These are phyloP conservation scores for Iselma pallidipennis DNA, from an alignment of 2,888 invertebrate species.

Conservation along the genomic window DNA sequence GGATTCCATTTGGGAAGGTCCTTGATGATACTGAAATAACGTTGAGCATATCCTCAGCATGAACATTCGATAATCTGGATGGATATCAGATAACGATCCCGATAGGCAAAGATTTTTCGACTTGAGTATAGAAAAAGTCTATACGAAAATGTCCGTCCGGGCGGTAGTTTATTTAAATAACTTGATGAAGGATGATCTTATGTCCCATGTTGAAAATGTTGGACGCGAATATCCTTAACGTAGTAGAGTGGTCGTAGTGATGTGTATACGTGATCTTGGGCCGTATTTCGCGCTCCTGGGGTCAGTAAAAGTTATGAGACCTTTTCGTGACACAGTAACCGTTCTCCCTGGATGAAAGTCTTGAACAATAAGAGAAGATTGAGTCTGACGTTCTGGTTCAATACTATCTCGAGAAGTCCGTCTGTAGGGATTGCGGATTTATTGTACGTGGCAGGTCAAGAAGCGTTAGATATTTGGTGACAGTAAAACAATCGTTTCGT, in stretches of 20 bases:
- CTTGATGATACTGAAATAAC: no score
- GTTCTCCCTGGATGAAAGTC: neutral
- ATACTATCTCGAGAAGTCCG: neutral
- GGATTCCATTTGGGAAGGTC: no score
- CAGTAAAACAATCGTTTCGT: neutral
- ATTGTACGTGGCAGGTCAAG: conserved; percentile 5
- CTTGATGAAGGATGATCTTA: neutral
- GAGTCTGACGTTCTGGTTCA: conserved; percentile 1
- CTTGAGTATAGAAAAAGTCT: neutral
- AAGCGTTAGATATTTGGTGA: neutral
- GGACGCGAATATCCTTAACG: neutral
- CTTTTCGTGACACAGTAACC: neutral
- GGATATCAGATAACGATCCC: neutral
- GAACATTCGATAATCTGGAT: neutral
- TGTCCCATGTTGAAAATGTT: neutral
- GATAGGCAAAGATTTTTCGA: neutral
- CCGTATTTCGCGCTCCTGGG: neutral
- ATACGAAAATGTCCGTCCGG: neutral
- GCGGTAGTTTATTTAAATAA: neutral
- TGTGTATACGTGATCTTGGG: neutral
- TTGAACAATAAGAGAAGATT: conserved; percentile 4
- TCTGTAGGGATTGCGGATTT: conserved; percentile 4
- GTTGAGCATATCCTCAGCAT: no score
- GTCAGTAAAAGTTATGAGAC: conserved; percentile 2
- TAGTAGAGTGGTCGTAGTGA: neutral